phyloP scores from a whole-genome alignment of 2,797 vertebrate genomes.

The Anguilla megastoma region DNA sequence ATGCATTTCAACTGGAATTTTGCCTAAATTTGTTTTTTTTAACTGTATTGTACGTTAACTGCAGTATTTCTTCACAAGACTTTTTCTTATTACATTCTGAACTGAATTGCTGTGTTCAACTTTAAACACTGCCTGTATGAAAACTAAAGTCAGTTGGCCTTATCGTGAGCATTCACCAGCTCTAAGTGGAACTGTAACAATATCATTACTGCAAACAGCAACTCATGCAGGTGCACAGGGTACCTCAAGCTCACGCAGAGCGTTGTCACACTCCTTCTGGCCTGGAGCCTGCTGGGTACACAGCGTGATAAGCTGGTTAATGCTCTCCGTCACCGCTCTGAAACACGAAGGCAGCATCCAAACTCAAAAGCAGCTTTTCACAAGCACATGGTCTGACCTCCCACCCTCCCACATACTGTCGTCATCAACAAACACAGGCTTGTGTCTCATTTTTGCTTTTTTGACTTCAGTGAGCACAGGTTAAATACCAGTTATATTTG shows the following conservation, averaged over 20 bases:
- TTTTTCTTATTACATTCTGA: neutral
- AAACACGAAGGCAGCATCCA: constrained; percentile 54
- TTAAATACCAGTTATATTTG: neutral
- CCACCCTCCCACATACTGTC: neutral
- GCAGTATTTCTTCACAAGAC: neutral
- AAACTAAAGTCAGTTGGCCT: neutral
- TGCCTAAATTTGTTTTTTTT: neutral
- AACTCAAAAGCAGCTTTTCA: neutral
- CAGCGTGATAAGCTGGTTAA: constrained; percentile 96
- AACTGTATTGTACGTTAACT: neutral
- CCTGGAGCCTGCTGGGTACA: constrained; percentile 97
- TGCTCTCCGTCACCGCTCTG: constrained; percentile 97
- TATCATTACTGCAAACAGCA: no score
- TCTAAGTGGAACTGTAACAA: neutral
- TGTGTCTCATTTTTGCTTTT: neutral
- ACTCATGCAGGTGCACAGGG: neutral
- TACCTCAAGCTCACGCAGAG: constrained; percentile 95
- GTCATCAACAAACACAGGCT: neutral
- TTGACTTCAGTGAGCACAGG: neutral
- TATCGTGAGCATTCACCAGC: neutral
- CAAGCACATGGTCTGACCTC: neutral
- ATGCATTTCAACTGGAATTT: neutral
- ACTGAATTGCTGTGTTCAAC: neutral
- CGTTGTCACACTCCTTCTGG: constrained; percentile 98
- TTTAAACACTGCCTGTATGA: neutral